Base-by-base conservation (phyloP, 37 sponge, comb jelly and placozoan species). In the Lycopodina hypogea region DNA sequence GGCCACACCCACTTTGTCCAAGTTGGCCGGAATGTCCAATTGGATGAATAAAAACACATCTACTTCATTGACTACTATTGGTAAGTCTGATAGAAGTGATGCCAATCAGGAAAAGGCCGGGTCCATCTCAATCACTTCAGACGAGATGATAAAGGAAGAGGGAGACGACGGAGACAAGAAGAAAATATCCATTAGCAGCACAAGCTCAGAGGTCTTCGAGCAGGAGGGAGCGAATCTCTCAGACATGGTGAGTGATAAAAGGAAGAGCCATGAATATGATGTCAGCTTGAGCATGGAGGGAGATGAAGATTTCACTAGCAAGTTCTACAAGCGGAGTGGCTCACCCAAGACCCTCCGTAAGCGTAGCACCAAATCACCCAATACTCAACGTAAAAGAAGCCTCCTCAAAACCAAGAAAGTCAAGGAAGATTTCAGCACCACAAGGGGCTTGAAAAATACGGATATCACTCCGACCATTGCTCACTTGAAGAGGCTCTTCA, bases 381-480 rank as follows among this genome's bases (percentile, higher is more conserved):
- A 52, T 1, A 30, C 34, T 24, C n/a, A 41, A 7, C 38, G 65
- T 48, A 26, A 22, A 45, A 24, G 19, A 28, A 60, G 30, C 9
- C 18, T 60, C 39, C 17, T 18, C 17, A 57, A 6, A 24, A 4
- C 2, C 30, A 23, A 0, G 15, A 0, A 17, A 11, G 14, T 9
- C 28, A 15, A 45, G n/a, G 48, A 6, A 22, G 22, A 42, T 4
- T 60, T 65, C 26, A 9, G 65, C 26, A 21, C 36, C n/a, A 35
- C 34, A n/a, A 51, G 50, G 1, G 71, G 78, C 23, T 58, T 84
- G 63, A 69, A 52, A 0, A 84, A 84, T 1, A 37, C 35, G 8
- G 78, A 77, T 11, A 78, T 84, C 8, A 33, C 26, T 8, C 84
- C 84, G 17, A 74, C 74, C 11, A 84, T 84, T n/a, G 22, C 24